These are phyloP conservation scores for Aphelinus certus DNA, from an alignment of 1,140 invertebrate species.

Conservation along the genomic window DNA sequence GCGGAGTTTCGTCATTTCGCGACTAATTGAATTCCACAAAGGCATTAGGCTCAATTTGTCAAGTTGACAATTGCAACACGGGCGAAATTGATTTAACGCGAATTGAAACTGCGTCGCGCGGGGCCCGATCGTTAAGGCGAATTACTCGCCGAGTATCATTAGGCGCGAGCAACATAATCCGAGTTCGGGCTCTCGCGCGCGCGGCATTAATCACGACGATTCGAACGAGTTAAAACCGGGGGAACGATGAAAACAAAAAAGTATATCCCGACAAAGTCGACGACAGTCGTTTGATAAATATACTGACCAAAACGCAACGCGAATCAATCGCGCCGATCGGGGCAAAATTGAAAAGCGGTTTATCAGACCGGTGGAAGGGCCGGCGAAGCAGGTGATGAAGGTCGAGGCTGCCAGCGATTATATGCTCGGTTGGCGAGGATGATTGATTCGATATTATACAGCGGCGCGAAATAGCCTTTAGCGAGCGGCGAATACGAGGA, in stretches of 20 bases:
- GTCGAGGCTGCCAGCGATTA: neutral
- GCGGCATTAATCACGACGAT: neutral
- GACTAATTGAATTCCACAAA: too few species aligned
- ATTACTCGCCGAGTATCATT: too few species aligned
- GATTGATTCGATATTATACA: conserved; percentile 2
- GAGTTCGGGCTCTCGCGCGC: too few species aligned
- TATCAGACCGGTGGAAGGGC: neutral
- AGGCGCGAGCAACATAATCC: too few species aligned
- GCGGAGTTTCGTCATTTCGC: too few species aligned
- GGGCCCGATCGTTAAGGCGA: too few species aligned
- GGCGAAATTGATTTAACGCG: too few species aligned
- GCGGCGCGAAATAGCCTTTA: neutral
- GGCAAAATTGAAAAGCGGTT: neutral
- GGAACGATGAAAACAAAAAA: neutral
- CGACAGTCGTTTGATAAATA: neutral
- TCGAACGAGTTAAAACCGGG: neutral
- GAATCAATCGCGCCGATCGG: neutral
- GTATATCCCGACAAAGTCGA: neutral
- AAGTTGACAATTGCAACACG: too few species aligned
- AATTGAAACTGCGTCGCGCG: too few species aligned
- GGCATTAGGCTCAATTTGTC: too few species aligned
- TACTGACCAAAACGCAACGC: neutral
- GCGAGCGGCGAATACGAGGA: neutral
- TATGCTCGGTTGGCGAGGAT: neutral
- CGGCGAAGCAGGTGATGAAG: too few species aligned